Evolutionary conservation across 2,797 vertebrate species (phyloP).

Genomic region (Gadopsis bispinosus): DNA sequence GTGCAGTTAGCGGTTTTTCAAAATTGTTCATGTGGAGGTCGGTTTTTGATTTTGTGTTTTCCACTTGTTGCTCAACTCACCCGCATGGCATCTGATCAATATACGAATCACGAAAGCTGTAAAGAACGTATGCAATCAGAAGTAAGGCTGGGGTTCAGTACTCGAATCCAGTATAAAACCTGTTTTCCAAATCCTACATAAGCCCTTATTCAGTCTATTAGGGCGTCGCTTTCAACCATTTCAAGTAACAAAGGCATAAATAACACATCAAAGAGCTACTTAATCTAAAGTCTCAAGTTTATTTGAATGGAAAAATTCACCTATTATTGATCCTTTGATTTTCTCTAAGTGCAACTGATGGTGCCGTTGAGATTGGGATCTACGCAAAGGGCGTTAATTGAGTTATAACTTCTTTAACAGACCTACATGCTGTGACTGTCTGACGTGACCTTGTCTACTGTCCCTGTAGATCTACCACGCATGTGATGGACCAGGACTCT

Average conservation of each 20-base stretch:
- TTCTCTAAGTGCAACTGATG: neutral
- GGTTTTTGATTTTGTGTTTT: neutral
- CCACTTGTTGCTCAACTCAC: neutral
- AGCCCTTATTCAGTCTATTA: neutral
- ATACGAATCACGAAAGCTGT: neutral
- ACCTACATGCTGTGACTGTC: neutral
- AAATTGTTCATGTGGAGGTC: neutral
- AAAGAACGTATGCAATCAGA: neutral
- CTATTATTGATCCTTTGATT: neutral
- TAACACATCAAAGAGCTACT: neutral
- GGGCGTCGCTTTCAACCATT: too few species aligned
- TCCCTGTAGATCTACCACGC: constrained; percentile 89
- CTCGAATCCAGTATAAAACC: neutral
- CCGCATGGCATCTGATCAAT: neutral
- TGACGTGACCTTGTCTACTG: neutral
- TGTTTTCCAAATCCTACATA: neutral
- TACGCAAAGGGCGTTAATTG: neutral
- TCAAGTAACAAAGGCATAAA: neutral
- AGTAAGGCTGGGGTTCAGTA: neutral
- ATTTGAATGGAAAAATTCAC: too few species aligned
- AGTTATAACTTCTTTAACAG: neutral
- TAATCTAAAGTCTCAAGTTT: neutral
- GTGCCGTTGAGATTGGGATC: neutral
- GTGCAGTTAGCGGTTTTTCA: neutral
- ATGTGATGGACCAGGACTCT: constrained; percentile 90